Percentiles rank a stretch among this genome's conserved stretches.
These are phyloP conservation scores for Drosophila arawakana DNA, from an alignment of 1,140 invertebrate genomes.

Conservation along the genomic window DNA sequence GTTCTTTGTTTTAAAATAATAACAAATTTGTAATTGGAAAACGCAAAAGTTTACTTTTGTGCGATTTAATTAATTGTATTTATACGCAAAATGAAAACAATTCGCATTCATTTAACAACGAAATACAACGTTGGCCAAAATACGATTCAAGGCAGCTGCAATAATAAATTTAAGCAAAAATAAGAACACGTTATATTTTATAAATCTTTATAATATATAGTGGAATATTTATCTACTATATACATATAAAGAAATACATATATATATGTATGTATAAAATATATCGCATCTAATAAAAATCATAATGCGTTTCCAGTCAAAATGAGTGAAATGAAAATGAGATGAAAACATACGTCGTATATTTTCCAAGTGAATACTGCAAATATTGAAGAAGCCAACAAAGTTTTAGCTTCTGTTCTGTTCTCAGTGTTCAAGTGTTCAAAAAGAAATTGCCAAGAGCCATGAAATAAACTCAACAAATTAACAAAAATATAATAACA, in stretches of 20 bases:
- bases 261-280: constrained; percentile 17
- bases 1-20: constrained; percentile 8
- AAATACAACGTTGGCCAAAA: constrained; percentile 16
- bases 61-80: constrained; percentile 35
- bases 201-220: constrained; percentile 15
- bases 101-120: constrained; percentile 25
- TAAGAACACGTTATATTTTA: constrained; percentile 48
- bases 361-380: constrained; percentile 34
- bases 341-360: not conserved
- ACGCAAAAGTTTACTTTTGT: constrained; percentile 2
- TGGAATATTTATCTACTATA: constrained; percentile 28
- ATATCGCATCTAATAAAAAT: constrained; percentile 53
- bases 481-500: constrained; percentile 40
- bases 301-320: constrained; percentile 58
- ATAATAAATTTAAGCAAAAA: constrained; percentile 63
- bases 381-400: constrained; percentile 29
- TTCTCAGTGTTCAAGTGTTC: constrained; percentile 30
- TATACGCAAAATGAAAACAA: constrained; percentile 20
- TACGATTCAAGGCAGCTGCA: constrained; percentile 66
- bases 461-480: constrained; percentile 54
- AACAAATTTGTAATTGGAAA: constrained; percentile 7
- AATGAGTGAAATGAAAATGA: constrained; percentile 44
- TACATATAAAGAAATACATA: not conserved
- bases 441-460: constrained; percentile 42
- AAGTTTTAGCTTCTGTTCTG: constrained; percentile 13